These are phyloP conservation scores for Callochromis pleurospilus DNA, from an alignment of 2,113 vertebrate species.

Conservation along the genomic window DNA sequence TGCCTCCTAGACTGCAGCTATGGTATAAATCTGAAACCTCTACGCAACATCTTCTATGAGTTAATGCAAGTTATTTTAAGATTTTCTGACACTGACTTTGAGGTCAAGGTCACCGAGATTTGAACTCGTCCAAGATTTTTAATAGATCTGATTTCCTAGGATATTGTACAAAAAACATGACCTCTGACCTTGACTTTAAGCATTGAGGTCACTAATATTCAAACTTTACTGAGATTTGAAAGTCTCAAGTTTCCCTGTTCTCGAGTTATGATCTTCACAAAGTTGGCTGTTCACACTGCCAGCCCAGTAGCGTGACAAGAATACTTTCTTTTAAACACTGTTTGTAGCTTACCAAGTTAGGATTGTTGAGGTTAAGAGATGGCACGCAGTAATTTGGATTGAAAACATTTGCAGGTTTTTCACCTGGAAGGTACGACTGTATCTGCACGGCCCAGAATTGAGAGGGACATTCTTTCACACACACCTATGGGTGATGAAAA, in stretches of 20 bases:
- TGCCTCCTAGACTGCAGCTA: background rate
- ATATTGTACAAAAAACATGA: background rate
- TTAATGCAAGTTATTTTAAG: background rate
- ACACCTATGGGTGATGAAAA: slow-evolving; percentile 66
- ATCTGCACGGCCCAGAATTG: background rate
- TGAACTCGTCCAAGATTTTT: background rate
- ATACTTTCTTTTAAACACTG: background rate
- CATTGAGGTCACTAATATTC: background rate
- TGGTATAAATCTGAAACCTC: background rate
- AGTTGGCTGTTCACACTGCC: background rate
- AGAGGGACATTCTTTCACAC: slow-evolving; percentile 73
- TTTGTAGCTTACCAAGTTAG: slow-evolving; percentile 15
- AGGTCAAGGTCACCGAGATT: background rate
- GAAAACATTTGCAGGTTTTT: background rate
- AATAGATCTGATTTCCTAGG: background rate
- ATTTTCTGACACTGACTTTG: background rate
- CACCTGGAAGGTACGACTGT: accelerated
- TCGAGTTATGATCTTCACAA: background rate
- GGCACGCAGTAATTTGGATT: slow-evolving; percentile 66
- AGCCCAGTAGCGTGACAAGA: background rate
- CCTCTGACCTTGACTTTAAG: background rate
- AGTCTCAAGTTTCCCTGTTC: background rate
- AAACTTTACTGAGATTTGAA: background rate
- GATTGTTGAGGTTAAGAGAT: slow-evolving; percentile 46
- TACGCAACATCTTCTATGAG: background rate